Evolutionary conservation across 1,140 invertebrate genomes (phyloP).

Genomic region (Solen grandis): DNA sequence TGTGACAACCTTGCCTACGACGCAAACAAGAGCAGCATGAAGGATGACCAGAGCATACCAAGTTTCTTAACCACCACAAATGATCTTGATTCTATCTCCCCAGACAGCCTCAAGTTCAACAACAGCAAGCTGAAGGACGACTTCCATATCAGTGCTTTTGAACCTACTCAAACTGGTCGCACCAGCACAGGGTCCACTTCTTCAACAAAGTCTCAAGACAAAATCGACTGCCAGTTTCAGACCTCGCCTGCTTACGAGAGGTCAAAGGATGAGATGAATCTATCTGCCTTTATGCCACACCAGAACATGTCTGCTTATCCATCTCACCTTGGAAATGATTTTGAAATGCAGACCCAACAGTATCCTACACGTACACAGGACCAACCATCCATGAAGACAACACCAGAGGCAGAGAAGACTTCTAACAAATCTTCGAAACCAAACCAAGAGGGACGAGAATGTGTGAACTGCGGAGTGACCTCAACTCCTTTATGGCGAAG

Average conservation of each 20-base stretch:
- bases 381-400: background rate
- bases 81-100: background rate
- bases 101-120: constrained; percentile 7
- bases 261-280: constrained; percentile 1
- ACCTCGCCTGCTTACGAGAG: constrained; percentile 5
- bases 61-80: background rate
- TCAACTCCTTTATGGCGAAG: constrained; percentile 81
- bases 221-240: constrained; percentile 17
- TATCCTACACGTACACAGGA: background rate
- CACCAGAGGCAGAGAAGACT: background rate
- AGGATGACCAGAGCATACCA: too few relatives aligned
- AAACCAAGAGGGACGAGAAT: constrained; percentile 78
- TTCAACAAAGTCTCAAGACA: constrained; percentile 9
- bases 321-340: constrained; percentile 28
- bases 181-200: background rate
- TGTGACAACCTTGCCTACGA: background rate
- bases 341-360: constrained; percentile 2
- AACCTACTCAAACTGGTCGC: background rate
- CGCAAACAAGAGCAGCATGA: background rate
- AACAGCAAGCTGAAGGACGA: background rate
- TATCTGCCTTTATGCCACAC: constrained; percentile 6
- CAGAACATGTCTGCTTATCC: constrained; percentile 32
- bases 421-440: background rate
- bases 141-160: constrained; percentile 9
- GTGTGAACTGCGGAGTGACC: constrained; percentile 81